A percentile compares a stretch with the other conserved stretches of the same genome.
Evolutionary conservation across 2,797 vertebrate species (phyloP).

Genomic region (Eidolon dupreanum): DNA sequence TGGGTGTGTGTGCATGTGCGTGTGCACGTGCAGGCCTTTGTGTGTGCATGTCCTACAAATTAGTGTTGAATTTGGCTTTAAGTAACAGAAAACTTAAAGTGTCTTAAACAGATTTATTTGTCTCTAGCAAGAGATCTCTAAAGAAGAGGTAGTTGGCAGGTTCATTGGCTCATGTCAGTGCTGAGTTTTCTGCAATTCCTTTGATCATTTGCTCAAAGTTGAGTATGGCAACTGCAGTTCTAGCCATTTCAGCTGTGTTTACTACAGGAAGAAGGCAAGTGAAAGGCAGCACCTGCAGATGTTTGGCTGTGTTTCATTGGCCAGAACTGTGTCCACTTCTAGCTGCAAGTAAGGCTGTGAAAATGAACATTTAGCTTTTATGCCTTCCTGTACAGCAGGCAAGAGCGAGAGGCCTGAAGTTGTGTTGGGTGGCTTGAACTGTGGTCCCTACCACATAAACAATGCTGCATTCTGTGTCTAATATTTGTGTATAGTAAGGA

Average conservation of each 20-base stretch:
- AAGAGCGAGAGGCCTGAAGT: neutral
- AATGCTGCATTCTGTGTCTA: neutral
- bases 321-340: too few species aligned
- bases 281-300: neutral
- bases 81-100: neutral
- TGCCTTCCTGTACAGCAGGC: neutral
- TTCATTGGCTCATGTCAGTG: neutral
- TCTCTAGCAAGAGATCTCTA: neutral
- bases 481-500: neutral
- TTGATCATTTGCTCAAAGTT: neutral
- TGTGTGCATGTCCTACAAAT: neutral
- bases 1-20: neutral
- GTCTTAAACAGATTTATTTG: neutral
- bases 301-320: neutral
- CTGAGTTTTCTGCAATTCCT: neutral
- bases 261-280: neutral
- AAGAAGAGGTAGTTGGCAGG: neutral
- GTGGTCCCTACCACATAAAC: neutral
- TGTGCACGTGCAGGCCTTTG: neutral
- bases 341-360: neutral
- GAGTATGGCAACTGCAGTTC: neutral
- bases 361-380: neutral
- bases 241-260: neutral
- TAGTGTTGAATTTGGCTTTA: neutral
- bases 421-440: neutral